These are phyloP conservation scores for Dyspetes luteomarginatus DNA, from an alignment of 2,888 invertebrate genomes.

Conservation along the genomic window DNA sequence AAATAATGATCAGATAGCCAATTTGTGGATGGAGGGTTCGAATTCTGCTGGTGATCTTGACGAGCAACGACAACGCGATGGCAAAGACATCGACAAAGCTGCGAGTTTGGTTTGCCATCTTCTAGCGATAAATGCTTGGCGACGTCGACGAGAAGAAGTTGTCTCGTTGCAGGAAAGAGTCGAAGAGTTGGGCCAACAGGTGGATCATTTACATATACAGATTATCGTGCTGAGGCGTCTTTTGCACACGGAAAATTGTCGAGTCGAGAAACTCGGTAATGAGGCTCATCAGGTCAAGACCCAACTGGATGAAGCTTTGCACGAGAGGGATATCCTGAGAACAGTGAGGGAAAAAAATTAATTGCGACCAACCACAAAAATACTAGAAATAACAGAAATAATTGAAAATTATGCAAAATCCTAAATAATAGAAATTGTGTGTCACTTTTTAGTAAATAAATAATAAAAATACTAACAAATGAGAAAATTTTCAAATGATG, in stretches of 20 bases:
- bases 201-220: conserved; percentile 85
- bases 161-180: conserved; percentile 84
- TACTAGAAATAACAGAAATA: background rate
- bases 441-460: too few relatives aligned
- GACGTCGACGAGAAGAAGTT: conserved; percentile 84
- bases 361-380: background rate
- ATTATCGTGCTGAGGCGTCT: conserved; percentile 86
- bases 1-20: conserved; percentile 28
- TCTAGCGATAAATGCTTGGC: conserved; percentile 85
- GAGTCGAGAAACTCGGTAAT: conserved; percentile 84
- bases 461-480: too few relatives aligned
- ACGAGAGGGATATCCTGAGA: conserved; percentile 83
- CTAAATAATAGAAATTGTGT: too few relatives aligned
- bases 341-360: conserved; percentile 69
- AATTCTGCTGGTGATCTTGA: conserved; percentile 18
- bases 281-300: conserved; percentile 84
- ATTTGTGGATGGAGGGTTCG: conserved; percentile 66
- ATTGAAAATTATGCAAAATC: too few relatives aligned
- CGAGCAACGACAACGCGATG: background rate
- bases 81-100: conserved; percentile 77
- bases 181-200: conserved; percentile 84
- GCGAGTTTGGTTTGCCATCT: conserved; percentile 84
- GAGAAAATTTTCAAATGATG: too few relatives aligned
- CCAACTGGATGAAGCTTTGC: conserved; percentile 83
- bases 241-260: conserved; percentile 86